Percentiles rank a stretch among this genome's conserved stretches.
Evolutionary conservation across 1,140 invertebrate genomes (phyloP).

Genomic region (Globodera rostochiensis): DNA sequence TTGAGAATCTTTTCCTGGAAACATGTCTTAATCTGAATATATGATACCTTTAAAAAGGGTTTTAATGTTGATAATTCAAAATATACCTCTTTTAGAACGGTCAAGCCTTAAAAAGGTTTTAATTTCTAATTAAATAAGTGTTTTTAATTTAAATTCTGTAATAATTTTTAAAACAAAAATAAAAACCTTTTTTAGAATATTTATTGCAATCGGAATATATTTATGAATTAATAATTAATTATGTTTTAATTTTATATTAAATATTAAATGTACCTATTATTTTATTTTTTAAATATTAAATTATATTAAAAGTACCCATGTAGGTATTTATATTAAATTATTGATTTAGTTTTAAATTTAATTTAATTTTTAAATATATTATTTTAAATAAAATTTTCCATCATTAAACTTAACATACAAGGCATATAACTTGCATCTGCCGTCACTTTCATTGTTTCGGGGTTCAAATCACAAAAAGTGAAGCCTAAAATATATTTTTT

Average conservation of each 20-base stretch:
- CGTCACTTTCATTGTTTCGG: background rate
- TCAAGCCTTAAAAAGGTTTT: background rate
- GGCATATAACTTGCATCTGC: background rate
- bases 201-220: no score
- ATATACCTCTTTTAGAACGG: background rate
- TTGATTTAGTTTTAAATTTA: no score
- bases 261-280: no score
- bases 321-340: background rate
- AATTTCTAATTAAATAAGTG: background rate
- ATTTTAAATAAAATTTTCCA: no score
- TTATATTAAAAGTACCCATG: no score
- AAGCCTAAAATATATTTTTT: background rate
- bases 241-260: no score
- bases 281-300: no score
- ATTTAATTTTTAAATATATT: no score
- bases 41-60: background rate
- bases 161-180: no score
- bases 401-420: background rate
- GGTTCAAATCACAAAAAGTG: background rate
- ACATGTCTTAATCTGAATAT: background rate
- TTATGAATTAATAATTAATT: no score
- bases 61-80: background rate
- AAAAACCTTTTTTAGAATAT: no score
- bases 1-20: background rate
- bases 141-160: background rate